phyloP scores from a whole-genome alignment of 2,797 vertebrate species.

The Sebastes steindachneri region DNA sequence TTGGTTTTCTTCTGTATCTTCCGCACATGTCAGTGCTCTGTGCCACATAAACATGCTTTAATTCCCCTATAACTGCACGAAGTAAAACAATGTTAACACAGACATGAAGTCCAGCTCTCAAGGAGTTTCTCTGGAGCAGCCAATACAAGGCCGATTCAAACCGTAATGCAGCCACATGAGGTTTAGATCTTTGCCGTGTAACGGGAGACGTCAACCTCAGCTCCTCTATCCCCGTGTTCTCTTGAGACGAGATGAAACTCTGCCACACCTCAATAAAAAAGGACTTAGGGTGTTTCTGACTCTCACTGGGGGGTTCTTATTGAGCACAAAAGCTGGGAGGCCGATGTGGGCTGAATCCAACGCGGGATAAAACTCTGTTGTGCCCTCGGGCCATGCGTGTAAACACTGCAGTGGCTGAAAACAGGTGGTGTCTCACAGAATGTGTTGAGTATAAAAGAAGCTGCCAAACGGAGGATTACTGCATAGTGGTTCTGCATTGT shows the following conservation, averaged over 20 bases:
- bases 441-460: conserved; percentile 8
- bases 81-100: neutral
- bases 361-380: conserved; percentile 33
- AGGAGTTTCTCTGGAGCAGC: neutral
- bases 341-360: conserved; percentile 16
- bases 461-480: conserved; percentile 30
- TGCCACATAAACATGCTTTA: neutral
- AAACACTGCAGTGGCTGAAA: conserved; percentile 30
- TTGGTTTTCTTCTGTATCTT: neutral
- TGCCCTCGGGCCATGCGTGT: conserved; percentile 38
- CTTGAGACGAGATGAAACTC: neutral
- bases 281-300: conserved; percentile 3
- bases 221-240: neutral
- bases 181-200: neutral
- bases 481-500: neutral
- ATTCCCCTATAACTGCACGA: neutral
- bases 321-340: conserved; percentile 32
- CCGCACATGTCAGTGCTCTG: neutral
- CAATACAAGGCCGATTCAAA: neutral
- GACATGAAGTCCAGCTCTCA: neutral
- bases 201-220: neutral
- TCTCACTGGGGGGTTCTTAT: conserved; percentile 17
- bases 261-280: conserved; percentile 31
- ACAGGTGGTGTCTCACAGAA: conserved; percentile 11
- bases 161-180: neutral